Evolutionary conservation across 2,888 invertebrate genomes (phyloP), one percentile per base, ranked within the genome.

Genomic region (Nebria salina): DNA sequence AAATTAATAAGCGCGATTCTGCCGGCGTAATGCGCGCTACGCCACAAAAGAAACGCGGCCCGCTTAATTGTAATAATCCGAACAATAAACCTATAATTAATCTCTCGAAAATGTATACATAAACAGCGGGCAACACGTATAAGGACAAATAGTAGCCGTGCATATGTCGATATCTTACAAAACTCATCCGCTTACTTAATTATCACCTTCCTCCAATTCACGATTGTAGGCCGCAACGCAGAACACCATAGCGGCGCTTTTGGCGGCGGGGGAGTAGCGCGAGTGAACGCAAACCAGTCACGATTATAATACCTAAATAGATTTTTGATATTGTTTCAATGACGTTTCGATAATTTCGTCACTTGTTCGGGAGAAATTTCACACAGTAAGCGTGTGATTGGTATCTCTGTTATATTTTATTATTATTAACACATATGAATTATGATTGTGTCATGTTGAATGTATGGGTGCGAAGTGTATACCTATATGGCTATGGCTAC

Each of bases 261-360:
- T 54, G 11, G 54, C 54, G 1, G 54, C 54, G 54, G 54, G 54
- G 54, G 54, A 54, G 54, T 54, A 54, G 54, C 8, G 54, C 7
- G 13, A 54, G 68, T 68, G 68, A 68, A 68, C 68, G 68, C n/a
- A 83, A 83, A 82, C 82, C 81, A 82, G 82, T 84, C 83, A 84
- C 84, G 84, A 84, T 42, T 54, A 54, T 13, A 34, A 34, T 34
- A 34, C 34, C 34, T 34, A 34, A 34, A 34, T 54, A 54, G 54
- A 54, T 54, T 54, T 83, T 84, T 84, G 83, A 83, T 84, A 84
- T 84, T 84, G 84, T 85, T 85, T 83, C 85, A 84, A 85, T 85
- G 84, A 84, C 84, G 84, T 83, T 83, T 83, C 83, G 54, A 11
- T 54, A 75, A 80, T 84, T 84, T 70, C 70, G 70, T 70, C 70